A percentile compares a stretch with the other conserved stretches of the same genome.
These are phyloP conservation scores for Morpho helenor DNA, from an alignment of 2,888 invertebrate genomes.

Conservation along the genomic window DNA sequence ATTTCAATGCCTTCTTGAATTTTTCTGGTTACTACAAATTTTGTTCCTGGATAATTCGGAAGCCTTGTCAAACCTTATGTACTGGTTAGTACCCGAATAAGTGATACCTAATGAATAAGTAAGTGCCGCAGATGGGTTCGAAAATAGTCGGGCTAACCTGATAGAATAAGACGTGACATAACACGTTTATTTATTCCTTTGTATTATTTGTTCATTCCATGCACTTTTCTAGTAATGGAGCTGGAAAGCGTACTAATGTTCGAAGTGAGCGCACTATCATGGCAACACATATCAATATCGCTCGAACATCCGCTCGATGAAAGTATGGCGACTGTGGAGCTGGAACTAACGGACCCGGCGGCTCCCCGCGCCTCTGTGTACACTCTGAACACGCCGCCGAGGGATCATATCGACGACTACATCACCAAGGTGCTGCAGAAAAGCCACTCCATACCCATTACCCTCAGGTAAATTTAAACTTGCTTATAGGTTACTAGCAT, in stretches of 20 bases:
- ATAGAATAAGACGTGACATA: too few species aligned
- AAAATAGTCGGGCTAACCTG: too few species aligned
- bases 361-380: constrained; percentile 89
- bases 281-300: constrained; percentile 93
- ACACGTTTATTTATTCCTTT: too few species aligned
- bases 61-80: too few species aligned
- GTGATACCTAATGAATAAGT: too few species aligned
- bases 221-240: constrained; percentile 61
- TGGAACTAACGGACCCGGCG: constrained; percentile 90
- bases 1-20: too few species aligned
- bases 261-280: constrained; percentile 93
- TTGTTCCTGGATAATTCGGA: too few species aligned
- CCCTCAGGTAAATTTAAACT: constrained; percentile 82
- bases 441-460: constrained; percentile 95
- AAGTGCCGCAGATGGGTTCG: too few species aligned
- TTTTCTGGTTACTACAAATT: too few species aligned
- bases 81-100: too few species aligned
- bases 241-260: constrained; percentile 90
- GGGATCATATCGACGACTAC: constrained; percentile 64
- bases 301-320: constrained; percentile 96
- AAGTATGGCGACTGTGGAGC: constrained; percentile 94
- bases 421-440: constrained; percentile 85
- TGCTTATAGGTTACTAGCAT: too few species aligned
- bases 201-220: too few species aligned
- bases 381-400: constrained; percentile 72